phyloP scores from a whole-genome alignment of 2,888 invertebrate genomes.

The Polydrusus tereticollis region DNA sequence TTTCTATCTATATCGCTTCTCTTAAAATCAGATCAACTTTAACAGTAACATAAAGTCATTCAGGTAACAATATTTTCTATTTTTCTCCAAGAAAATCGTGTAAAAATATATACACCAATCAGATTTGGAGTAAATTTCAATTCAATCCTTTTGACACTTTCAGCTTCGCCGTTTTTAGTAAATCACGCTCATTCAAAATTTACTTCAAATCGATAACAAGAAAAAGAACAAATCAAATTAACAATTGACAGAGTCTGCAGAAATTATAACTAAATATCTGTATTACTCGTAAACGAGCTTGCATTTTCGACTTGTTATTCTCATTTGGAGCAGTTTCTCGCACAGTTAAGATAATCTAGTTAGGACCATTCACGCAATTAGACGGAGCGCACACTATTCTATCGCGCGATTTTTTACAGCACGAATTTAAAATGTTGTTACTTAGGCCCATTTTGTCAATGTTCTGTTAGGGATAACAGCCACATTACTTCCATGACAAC shows the following conservation, averaged over 20 bases:
- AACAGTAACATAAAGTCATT: slow-evolving; percentile 46
- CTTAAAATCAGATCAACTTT: slow-evolving; percentile 47
- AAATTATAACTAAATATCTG: background rate
- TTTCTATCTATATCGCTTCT: slow-evolving; percentile 42
- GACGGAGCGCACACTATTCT: no score
- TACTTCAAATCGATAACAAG: slow-evolving; percentile 16
- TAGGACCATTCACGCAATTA: no score
- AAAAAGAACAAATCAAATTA: slow-evolving; percentile 11
- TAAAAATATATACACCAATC: slow-evolving; percentile 39
- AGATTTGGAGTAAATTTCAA: slow-evolving; percentile 12
- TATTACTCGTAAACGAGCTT: background rate
- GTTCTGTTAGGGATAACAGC: no score
- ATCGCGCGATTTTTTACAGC: no score
- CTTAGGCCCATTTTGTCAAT: no score
- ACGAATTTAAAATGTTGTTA: no score
- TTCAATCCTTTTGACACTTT: background rate
- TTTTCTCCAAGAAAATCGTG: slow-evolving; percentile 33
- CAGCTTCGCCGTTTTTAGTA: background rate
- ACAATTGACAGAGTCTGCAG: background rate
- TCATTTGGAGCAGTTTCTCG: no score
- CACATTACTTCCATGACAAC: no score
- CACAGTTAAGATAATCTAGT: no score
- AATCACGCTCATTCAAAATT: slow-evolving; percentile 3
- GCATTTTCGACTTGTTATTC: no score
- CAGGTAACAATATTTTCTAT: slow-evolving; percentile 45